phyloP scores from a whole-genome alignment of 2,888 invertebrate species.

The Mylabris sibirica region DNA sequence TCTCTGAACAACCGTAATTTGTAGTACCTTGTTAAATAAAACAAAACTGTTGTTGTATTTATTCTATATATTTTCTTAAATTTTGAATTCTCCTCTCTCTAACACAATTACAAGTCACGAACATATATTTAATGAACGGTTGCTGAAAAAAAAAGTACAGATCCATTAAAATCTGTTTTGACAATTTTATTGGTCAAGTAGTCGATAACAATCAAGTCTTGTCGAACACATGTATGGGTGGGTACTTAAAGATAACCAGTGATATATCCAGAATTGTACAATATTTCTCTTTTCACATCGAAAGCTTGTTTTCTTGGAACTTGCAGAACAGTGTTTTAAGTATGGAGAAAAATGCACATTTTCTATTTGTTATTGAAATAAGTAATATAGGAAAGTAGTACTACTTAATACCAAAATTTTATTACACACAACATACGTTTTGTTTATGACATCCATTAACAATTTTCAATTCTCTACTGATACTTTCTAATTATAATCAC shows the following conservation, averaged over 20 bases:
- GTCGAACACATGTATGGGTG: no score
- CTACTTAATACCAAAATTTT: conserved; percentile 2
- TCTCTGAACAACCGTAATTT: background rate
- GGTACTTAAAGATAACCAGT: background rate
- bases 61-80: no score
- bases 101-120: background rate
- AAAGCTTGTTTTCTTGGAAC: background rate
- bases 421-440: background rate
- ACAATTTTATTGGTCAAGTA: no score
- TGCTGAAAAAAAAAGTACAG: background rate
- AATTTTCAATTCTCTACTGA: background rate
- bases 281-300: background rate
- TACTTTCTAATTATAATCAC: conserved; percentile 10
- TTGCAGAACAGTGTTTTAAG: no score
- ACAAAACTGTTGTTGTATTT: no score
- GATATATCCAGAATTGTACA: background rate
- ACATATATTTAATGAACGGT: background rate
- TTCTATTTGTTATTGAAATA: conserved; percentile 12
- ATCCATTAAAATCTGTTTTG: no score
- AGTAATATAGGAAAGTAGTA: conserved; percentile 11
- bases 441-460: conserved; percentile 3
- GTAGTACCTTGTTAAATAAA: no score
- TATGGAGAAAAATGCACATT: background rate
- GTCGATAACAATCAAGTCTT: no score
- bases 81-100: background rate